phyloP scores from a whole-genome alignment of 2,888 invertebrate genomes.

The Drosophila multiciliata region DNA sequence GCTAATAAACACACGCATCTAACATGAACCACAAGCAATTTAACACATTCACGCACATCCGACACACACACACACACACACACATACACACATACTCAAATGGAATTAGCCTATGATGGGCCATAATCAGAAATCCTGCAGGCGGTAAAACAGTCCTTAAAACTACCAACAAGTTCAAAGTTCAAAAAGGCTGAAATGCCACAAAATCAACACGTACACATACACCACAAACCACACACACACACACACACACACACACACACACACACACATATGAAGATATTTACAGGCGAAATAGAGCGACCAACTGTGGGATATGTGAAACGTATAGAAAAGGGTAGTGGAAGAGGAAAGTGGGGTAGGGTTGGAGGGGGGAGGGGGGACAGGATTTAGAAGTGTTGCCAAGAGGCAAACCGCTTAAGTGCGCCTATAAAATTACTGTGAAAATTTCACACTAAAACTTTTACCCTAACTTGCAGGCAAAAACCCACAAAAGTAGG shows the following conservation, averaged over 20 bases:
- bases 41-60: slow-evolving; percentile 23
- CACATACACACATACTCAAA: slow-evolving; percentile 9
- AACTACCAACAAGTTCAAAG: slow-evolving; percentile 70
- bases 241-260: slow-evolving; percentile 50
- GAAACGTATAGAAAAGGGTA: slow-evolving; percentile 1
- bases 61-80: slow-evolving; percentile 11
- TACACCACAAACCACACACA: slow-evolving; percentile 71
- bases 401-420: slow-evolving; percentile 80
- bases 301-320: slow-evolving; percentile 8
- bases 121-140: slow-evolving; percentile 51
- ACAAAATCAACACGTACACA: slow-evolving; percentile 69
- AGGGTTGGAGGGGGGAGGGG: background rate
- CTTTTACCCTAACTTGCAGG: slow-evolving; percentile 60
- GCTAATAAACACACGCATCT: slow-evolving; percentile 38
- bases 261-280: slow-evolving; percentile 6
- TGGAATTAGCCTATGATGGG: slow-evolving; percentile 54
- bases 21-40: slow-evolving; percentile 34
- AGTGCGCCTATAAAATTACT: slow-evolving; percentile 79
- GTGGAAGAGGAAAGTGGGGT: background rate
- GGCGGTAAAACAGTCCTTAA: slow-evolving; percentile 49
- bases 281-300: slow-evolving; percentile 46
- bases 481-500: slow-evolving; percentile 55
- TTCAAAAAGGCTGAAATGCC: slow-evolving; percentile 78
- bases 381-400: slow-evolving; percentile 65
- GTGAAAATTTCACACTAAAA: slow-evolving; percentile 80